Base-by-base conservation (phyloP, 2,797 vertebrate genomes). In the Taeniopygia guttata region DNA sequence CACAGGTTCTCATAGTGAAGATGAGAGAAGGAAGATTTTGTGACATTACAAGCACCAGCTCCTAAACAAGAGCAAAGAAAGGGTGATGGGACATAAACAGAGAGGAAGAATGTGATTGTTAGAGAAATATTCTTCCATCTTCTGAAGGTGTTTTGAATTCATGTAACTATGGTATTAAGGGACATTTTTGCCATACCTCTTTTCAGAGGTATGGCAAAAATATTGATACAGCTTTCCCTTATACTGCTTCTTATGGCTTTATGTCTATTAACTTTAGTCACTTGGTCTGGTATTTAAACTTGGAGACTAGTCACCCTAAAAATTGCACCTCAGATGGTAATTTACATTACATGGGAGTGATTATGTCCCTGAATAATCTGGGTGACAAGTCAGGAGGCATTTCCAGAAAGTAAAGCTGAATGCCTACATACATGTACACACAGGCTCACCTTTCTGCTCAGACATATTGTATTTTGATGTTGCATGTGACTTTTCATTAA, bases 381-480 rank as follows among this genome's bases (percentile, higher is more conserved):
- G n/a, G 55, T 79, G 56, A 67, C 29, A 46, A 11, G 18, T 32
- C 30, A 84, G 36, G 21, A 82, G 14, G 52, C 29, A 76, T 25
- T 79, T 90, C 56, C 34, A 84, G 49, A 84, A 81, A 7, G 16
- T 34, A 55, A 86, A 72, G 16, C 36, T 62, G 58, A 75, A 64
- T 64, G 18, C 15, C 27, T 69, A 19, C 19, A 66, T 3, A 51
- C 18, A 21, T 7, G 48, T 55, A 60, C 30, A 63, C 18, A 67
- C 3, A 58, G 51, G 20, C 49, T 72, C 29, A 6, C n/a, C 34
- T 20, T 25, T 42, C 32, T 69, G 34, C 20, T 74, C 29, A 22
- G 17, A 63, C 0, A 0, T 36, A 27, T 1, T 51, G 2, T 9
- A 23, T 46, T 80, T 63, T 86, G 30, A 80, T 4, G 18, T 46